A percentile compares a stretch with the other conserved stretches of the same genome.
phyloP scores from a whole-genome alignment of 1,140 invertebrate species.

The Hyphantria cunea region DNA sequence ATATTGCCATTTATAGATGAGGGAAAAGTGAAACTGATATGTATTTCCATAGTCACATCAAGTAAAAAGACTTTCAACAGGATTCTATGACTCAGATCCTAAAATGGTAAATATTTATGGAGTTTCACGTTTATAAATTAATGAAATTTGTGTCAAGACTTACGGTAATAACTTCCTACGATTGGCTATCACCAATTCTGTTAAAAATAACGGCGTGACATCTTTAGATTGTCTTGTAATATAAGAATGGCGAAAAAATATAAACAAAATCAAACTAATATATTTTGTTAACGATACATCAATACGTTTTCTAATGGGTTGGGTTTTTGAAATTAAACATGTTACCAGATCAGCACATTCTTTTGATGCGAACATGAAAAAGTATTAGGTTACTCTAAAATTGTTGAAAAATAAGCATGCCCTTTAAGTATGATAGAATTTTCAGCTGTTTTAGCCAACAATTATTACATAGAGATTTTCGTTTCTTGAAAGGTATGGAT shows the following conservation, averaged over 20 bases:
- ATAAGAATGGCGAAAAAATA: neutral
- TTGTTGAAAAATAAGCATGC: too few species aligned
- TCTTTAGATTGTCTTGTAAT: conserved; percentile 5
- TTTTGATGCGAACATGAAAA: too few species aligned
- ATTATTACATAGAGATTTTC: too few species aligned
- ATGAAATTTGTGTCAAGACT: conserved; percentile 30
- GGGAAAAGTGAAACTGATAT: conserved; percentile 79
- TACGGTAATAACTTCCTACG: conserved; percentile 45
- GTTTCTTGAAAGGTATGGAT: too few species aligned
- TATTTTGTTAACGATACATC: neutral
- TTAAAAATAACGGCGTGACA: conserved; percentile 37
- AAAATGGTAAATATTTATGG: conserved; percentile 24
- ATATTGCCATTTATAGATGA: conserved; percentile 67
- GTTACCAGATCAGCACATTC: too few species aligned
- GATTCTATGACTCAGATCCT: conserved; percentile 54
- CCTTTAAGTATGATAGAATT: too few species aligned
- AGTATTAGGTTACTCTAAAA: too few species aligned
- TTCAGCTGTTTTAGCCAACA: too few species aligned
- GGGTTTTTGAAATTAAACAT: too few species aligned
- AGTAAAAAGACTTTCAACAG: conserved; percentile 75
- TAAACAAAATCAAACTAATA: neutral
- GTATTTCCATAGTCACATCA: conserved; percentile 51
- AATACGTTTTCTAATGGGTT: too few species aligned
- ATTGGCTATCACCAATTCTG: conserved; percentile 38
- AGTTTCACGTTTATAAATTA: conserved; percentile 31